Evolutionary conservation across 2,888 invertebrate genomes (phyloP), one percentile per base, ranked within the genome.

Genomic region (Plusia festucae): DNA sequence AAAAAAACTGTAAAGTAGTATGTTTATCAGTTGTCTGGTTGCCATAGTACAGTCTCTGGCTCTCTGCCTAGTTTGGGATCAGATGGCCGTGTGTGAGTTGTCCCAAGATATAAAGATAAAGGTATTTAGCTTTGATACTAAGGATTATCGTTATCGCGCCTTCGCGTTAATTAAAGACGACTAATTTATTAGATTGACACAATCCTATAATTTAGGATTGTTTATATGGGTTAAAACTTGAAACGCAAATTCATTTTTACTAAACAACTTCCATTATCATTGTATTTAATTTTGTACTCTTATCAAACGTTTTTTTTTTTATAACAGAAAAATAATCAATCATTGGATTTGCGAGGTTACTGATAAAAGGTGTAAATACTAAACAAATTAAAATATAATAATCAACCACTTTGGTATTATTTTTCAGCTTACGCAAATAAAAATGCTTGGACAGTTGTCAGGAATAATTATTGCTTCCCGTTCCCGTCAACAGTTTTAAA

Each of bases 401-500:
- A 30, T 15, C n/a, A 24, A 9, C 11, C 30, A 13, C 7, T 24
- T 52, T 11, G 15, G n/a, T 27, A 30, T 7, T 30, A 27, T n/a
- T 20, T 54, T 30, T 18, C 13, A 18, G 15, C 13, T 8, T 20
- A 30, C 24, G 34, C 66, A 68, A 60, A 40, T 15, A 49, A 59
- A 24, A 57, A 71, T 65, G 44, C 53, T 49, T 46, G 60, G 65
- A 59, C 63, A 63, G 60, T 65, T 57, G 63, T 63, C 46, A 56
- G 58, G 53, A 73, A 62, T 73, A 65, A 74, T n/a, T n/a, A n/a
- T 75, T 75, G 40, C 70, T 58, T 68, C 53, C 62, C 61, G 62
- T 67, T 73, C 64, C 78, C 65, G 68, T 73, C 67, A 32, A 32
- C 63, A 74, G 58, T 61, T n/a, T n/a, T 71, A 20, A 70, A 76